phyloP scores from a whole-genome alignment of 2,113 vertebrate genomes.

The Serinus canaria region DNA sequence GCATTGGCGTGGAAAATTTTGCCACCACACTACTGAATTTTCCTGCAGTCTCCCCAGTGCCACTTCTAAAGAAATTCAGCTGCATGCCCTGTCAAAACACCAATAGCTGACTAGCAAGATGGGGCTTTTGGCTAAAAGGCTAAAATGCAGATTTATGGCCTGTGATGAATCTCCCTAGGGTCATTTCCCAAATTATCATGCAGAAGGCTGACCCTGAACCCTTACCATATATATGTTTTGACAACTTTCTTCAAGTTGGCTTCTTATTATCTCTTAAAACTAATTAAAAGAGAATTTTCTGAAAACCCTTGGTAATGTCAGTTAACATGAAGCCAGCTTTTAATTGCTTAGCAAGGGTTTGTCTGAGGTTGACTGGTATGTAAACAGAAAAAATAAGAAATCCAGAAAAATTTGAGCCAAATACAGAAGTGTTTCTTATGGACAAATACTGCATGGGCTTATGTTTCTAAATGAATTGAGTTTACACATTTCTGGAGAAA shows the following conservation, averaged over 20 bases:
- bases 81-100: not conserved
- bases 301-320: not conserved
- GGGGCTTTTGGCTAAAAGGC: not conserved
- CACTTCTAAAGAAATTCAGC: not conserved
- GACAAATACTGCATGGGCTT: not conserved
- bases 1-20: not conserved
- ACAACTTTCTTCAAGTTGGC: not conserved
- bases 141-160: slow-evolving; percentile 9
- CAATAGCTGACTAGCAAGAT: not conserved
- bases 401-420: not conserved
- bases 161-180: not conserved
- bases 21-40: not conserved
- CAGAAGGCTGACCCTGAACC: not conserved
- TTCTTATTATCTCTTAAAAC: not conserved
- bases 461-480: not conserved
- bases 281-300: not conserved
- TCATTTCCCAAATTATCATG: not conserved
- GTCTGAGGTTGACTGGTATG: not conserved
- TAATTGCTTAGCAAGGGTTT: not conserved
- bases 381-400: not conserved
- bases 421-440: not conserved
- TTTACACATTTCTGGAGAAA: not conserved
- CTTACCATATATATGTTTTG: not conserved
- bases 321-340: not conserved
- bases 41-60: not conserved